A percentile compares a stretch with the other conserved stretches of the same genome.
These are phyloP conservation scores for Pseudopodoces humilis DNA, from an alignment of 2,113 vertebrate species.

Conservation along the genomic window DNA sequence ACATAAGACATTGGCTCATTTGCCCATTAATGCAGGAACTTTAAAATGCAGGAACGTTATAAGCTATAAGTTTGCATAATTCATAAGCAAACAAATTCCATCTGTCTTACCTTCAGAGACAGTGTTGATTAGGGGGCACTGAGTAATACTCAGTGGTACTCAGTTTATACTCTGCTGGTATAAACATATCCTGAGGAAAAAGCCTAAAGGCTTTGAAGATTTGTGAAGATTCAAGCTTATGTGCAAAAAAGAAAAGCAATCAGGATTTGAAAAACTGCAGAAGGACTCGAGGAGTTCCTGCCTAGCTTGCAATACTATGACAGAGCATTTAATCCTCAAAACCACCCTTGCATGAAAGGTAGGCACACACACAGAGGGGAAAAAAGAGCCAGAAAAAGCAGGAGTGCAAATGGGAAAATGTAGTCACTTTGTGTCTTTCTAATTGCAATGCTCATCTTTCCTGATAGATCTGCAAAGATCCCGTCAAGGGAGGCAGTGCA, in stretches of 20 bases:
- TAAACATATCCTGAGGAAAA: constrained; percentile 26
- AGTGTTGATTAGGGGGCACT: neutral
- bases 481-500: neutral
- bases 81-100: constrained; percentile 50
- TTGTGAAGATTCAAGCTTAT: neutral
- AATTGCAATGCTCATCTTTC: neutral
- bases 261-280: neutral
- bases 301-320: neutral
- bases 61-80: constrained; percentile 54
- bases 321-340: neutral
- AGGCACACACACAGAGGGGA: neutral
- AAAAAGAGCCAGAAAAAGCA: neutral
- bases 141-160: neutral
- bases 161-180: neutral
- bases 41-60: constrained; percentile 36
- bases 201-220: neutral
- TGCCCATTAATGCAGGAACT: neutral
- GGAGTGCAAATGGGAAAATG: neutral
- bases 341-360: neutral
- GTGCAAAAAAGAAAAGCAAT: neutral
- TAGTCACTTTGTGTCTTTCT: neutral
- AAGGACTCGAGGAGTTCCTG: neutral
- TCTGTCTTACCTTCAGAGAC: constrained; percentile 40
- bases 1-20: neutral
- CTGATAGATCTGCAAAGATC: neutral